phyloP scores from a whole-genome alignment of 2,797 vertebrate genomes.

The Falco peregrinus region DNA sequence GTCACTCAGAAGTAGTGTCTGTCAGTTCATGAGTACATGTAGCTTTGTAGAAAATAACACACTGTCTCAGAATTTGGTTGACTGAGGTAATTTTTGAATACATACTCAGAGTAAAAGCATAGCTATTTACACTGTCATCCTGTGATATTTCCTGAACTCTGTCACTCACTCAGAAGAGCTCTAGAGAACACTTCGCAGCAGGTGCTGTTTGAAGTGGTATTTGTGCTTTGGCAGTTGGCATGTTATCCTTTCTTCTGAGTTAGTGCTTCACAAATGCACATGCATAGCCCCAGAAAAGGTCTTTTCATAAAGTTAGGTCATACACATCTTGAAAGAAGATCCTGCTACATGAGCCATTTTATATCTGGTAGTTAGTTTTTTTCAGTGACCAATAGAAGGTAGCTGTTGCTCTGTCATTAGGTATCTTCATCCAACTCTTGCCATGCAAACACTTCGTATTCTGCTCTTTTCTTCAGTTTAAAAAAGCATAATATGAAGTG shows the following conservation, averaged over 20 bases:
- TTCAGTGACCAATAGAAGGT: background rate
- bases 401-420: background rate
- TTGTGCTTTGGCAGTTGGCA: background rate
- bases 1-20: background rate
- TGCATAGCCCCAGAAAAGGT: background rate
- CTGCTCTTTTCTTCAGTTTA: too few relatives aligned
- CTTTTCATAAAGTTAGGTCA: background rate
- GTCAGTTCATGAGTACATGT: background rate
- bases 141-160: background rate
- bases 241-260: background rate
- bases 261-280: background rate
- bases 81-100: background rate
- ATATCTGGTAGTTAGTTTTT: background rate
- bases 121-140: background rate
- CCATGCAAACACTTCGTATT: background rate
- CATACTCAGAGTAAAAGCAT: background rate
- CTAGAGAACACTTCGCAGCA: background rate
- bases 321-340: background rate
- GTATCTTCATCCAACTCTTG: background rate
- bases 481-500: too few relatives aligned
- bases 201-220: background rate
- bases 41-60: background rate
- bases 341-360: background rate
- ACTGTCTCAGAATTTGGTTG: background rate
- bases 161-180: background rate